phyloP scores from a whole-genome alignment of 2,888 invertebrate species.

The Pachycephus smyrnensis region DNA sequence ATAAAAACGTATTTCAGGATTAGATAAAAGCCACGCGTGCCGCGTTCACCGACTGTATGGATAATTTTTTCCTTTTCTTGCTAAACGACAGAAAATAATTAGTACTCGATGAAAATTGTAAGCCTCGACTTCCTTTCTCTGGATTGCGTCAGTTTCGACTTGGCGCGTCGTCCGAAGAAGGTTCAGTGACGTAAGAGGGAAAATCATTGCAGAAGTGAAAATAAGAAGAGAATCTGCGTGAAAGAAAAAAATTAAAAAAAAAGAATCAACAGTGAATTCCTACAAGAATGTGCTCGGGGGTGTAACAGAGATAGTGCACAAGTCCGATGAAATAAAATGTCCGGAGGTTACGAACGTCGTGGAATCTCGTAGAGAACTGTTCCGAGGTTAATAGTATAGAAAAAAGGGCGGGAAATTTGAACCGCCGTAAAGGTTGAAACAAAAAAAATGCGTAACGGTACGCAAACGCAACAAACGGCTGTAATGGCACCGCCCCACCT shows the following conservation, averaged over 20 bases:
- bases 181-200: not conserved
- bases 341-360: not conserved
- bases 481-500: constrained; percentile 66
- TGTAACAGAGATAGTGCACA: no score
- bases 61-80: no score
- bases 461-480: constrained; percentile 62
- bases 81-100: no score
- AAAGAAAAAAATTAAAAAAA: not conserved
- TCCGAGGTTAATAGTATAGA: not conserved
- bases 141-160: not conserved
- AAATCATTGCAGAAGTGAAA: not conserved
- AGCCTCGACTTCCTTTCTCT: not conserved
- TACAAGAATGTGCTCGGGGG: not conserved
- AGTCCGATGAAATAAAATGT: not conserved
- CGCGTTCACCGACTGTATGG: no score
- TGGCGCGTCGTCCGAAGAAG: not conserved
- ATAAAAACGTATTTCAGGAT: not conserved
- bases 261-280: not conserved
- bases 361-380: not conserved
- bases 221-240: not conserved
- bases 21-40: not conserved
- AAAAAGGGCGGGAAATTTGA: not conserved
- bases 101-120: not conserved
- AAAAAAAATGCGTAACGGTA: constrained; percentile 61
- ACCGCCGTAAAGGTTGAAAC: not conserved